Conservation (phyloP, 2,797 vertebrate species). For the Nyctibius grandis region DNA sequence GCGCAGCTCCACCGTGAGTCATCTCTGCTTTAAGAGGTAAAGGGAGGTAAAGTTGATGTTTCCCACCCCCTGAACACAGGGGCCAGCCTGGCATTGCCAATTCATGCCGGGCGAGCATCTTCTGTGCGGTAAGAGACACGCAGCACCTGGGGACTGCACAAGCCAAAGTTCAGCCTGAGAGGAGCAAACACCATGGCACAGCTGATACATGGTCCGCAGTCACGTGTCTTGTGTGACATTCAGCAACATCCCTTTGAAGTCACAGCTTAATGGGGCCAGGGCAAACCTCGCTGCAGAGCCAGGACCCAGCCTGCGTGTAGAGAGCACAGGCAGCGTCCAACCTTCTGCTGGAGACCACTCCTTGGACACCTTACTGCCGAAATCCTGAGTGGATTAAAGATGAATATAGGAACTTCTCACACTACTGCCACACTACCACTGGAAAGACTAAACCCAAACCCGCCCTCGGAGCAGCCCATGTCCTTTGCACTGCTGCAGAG, state of each 20-base stretch:
- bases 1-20: rapidly evolving
- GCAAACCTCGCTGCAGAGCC: neutral
- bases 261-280: neutral
- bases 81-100: neutral
- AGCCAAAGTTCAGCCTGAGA: neutral
- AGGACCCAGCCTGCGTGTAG: neutral
- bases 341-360: neutral
- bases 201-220: neutral
- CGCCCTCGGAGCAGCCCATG: rapidly evolving
- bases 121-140: rapidly evolving
- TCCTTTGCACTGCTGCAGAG: neutral
- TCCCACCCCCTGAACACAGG: rapidly evolving
- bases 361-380: neutral
- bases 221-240: rapidly evolving
- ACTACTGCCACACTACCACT: neutral
- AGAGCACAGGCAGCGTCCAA: neutral
- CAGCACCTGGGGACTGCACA: neutral
- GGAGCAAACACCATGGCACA: neutral
- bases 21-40: neutral
- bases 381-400: neutral
- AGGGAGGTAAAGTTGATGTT: neutral
- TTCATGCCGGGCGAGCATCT: neutral
- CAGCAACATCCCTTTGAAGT: neutral
- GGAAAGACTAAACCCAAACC: neutral
- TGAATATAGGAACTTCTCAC: neutral